Evolutionary conservation across 2,888 invertebrate species (phyloP).

Genomic region (Cephus pygmeus): DNA sequence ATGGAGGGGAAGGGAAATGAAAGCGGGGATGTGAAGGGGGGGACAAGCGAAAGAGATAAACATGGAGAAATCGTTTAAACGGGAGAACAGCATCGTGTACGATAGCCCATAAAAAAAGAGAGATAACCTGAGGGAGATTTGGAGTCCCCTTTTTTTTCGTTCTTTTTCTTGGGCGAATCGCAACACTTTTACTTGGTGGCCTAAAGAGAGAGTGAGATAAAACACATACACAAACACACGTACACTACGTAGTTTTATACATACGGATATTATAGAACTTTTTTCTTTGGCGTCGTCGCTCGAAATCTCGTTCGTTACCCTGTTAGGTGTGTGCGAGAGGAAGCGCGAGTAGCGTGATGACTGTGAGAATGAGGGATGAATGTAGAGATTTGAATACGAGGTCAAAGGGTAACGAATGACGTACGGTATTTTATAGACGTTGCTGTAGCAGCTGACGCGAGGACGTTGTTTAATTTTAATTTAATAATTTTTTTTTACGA

Average conservation of each 20-base stretch:
- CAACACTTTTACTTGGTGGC: background rate
- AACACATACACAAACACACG: constrained; percentile 30
- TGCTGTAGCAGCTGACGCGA: constrained; percentile 3
- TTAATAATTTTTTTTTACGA: constrained; percentile 40
- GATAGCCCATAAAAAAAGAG: background rate
- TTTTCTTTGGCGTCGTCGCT: too few species aligned
- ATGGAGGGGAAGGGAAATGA: too few species aligned
- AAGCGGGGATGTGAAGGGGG: too few species aligned
- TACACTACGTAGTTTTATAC: constrained; percentile 38
- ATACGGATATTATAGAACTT: constrained; percentile 25
- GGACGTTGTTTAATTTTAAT: constrained; percentile 36
- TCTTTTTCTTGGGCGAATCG: constrained; percentile 1
- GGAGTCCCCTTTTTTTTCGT: background rate
- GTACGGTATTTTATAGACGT: background rate
- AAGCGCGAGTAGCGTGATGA: too few species aligned
- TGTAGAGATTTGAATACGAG: background rate
- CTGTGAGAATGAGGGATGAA: too few species aligned
- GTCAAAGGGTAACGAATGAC: background rate
- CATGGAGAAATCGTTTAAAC: background rate
- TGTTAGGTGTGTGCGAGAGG: too few species aligned
- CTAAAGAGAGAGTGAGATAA: constrained; percentile 10
- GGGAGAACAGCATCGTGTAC: background rate
- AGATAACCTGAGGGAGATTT: background rate
- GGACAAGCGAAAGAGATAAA: too few species aligned
- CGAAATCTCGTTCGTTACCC: too few species aligned